phyloP scores from a whole-genome alignment of 2,113 vertebrate genomes.

The Andinoacara biseriatus region DNA sequence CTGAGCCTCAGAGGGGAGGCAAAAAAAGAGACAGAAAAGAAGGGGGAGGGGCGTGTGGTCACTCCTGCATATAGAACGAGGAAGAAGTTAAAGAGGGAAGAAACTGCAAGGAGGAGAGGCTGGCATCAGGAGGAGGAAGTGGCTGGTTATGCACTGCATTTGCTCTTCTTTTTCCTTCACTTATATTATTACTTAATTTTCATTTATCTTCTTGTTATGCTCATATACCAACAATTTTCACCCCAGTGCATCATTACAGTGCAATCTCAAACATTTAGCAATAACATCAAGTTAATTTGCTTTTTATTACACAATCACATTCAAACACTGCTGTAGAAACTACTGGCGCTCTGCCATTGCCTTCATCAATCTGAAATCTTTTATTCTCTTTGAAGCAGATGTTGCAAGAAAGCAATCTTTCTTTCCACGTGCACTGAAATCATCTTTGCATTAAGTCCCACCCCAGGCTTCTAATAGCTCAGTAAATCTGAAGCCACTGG shows the following conservation, averaged over 20 bases:
- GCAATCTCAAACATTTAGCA: neutral
- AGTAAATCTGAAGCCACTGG: no score
- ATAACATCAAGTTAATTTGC: neutral
- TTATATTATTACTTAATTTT: neutral
- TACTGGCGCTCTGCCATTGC: neutral
- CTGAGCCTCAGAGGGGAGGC: neutral
- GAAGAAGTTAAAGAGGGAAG: slow-evolving; percentile 66
- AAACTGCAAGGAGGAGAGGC: slow-evolving; percentile 27
- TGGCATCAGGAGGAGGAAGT: neutral
- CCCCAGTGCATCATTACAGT: neutral
- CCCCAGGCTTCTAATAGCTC: no score
- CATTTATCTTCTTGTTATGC: neutral
- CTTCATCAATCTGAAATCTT: neutral
- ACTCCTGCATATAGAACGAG: slow-evolving; percentile 54
- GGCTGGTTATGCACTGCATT: neutral
- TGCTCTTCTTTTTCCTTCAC: neutral
- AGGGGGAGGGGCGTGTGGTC: slow-evolving; percentile 30
- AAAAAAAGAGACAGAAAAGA: slow-evolving; percentile 31
- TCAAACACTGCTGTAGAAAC: neutral
- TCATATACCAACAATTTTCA: neutral
- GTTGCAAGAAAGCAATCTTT: no score
- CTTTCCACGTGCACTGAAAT: no score
- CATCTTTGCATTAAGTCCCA: no score
- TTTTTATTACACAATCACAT: neutral
- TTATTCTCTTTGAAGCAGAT: neutral